Evolutionary conservation across 2,888 invertebrate genomes (phyloP).

Genomic region (Laothoe populi): DNA sequence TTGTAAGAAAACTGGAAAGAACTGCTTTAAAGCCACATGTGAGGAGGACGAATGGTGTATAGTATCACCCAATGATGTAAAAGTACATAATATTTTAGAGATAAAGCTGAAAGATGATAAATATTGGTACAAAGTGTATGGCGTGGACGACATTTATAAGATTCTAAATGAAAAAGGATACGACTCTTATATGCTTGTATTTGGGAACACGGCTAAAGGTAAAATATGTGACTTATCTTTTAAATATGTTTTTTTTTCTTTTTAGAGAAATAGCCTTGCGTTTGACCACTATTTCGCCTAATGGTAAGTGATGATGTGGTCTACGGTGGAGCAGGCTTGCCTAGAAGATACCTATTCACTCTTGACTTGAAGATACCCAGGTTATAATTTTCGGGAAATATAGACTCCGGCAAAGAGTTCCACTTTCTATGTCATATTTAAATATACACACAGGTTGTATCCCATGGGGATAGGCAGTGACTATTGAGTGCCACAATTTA

Average conservation of each 20-base stretch:
- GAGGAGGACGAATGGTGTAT: slow-evolving; percentile 55
- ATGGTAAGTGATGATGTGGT: too few species aligned
- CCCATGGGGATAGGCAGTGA: too few species aligned
- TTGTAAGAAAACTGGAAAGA: slow-evolving; percentile 40
- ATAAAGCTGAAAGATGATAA: slow-evolving; percentile 62
- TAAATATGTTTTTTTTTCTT: not conserved
- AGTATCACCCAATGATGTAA: slow-evolving; percentile 52
- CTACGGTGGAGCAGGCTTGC: too few species aligned
- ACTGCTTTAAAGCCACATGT: slow-evolving; percentile 31
- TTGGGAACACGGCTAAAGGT: slow-evolving; percentile 90
- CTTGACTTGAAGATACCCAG: too few species aligned
- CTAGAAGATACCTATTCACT: too few species aligned
- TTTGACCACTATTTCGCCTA: too few species aligned
- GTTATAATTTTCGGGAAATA: too few species aligned
- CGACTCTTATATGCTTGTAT: slow-evolving; percentile 85
- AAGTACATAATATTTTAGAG: slow-evolving; percentile 51
- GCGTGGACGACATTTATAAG: slow-evolving; percentile 77
- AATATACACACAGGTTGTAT: too few species aligned
- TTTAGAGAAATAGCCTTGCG: not conserved
- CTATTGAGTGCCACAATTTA: too few species aligned
- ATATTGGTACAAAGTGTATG: slow-evolving; percentile 82
- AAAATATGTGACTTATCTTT: slow-evolving; percentile 29
- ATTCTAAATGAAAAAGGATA: slow-evolving; percentile 71
- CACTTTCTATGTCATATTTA: too few species aligned
- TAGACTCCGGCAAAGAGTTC: too few species aligned